phyloP scores from a whole-genome alignment of 2,797 vertebrate species.

The Poeciliopsis presidionis region DNA sequence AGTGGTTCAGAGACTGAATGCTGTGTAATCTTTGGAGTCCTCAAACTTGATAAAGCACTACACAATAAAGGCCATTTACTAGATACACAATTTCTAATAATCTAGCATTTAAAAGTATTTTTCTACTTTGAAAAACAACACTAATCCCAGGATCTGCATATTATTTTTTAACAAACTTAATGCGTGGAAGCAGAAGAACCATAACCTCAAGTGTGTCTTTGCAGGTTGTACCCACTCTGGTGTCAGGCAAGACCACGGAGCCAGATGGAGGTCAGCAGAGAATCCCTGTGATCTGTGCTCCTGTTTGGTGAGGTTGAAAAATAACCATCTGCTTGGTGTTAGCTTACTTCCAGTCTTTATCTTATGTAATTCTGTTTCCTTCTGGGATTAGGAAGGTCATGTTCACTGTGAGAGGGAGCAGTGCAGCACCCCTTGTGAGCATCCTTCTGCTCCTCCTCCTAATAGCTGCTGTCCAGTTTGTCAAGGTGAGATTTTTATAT shows the following conservation, averaged over 20 bases:
- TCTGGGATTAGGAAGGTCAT: conserved; percentile 68
- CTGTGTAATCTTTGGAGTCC: neutral
- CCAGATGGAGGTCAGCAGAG: conserved; percentile 68
- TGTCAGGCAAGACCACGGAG: conserved; percentile 61
- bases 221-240: conserved; percentile 75
- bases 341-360: neutral
- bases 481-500: conserved; percentile 62
- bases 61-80: neutral
- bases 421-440: conserved; percentile 68
- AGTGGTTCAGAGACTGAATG: neutral
- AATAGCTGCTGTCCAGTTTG: conserved; percentile 79
- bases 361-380: neutral
- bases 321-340: neutral
- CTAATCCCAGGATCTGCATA: neutral
- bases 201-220: conserved; percentile 27
- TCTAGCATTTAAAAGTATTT: neutral
- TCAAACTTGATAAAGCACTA: neutral
- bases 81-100: neutral
- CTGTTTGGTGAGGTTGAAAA: conserved; percentile 71
- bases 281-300: conserved; percentile 76
- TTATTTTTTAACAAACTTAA: neutral
- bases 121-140: neutral
- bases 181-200: neutral
- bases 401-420: conserved; percentile 71
- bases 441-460: conserved; percentile 65